Evolutionary conservation across 2,113 vertebrate species (phyloP).

Genomic region (Pachycephala philippinensis): DNA sequence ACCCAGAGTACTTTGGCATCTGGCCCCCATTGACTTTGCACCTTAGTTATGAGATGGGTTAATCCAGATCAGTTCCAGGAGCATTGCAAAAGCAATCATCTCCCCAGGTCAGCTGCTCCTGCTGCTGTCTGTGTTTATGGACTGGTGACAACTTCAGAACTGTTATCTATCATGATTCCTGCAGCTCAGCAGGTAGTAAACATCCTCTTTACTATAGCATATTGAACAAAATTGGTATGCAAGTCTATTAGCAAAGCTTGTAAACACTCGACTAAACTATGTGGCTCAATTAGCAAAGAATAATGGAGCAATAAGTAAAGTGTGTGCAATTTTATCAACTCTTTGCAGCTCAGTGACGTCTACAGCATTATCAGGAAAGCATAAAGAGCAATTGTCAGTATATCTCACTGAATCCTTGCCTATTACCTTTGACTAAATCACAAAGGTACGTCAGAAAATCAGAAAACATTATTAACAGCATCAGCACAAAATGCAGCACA

Average conservation of each 20-base stretch:
- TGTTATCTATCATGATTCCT: constrained; percentile 39
- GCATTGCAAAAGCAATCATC: not conserved
- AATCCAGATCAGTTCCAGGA: not conserved
- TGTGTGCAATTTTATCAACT: constrained; percentile 38
- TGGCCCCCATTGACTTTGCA: not conserved
- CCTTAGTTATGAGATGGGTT: not conserved
- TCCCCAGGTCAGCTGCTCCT: not conserved
- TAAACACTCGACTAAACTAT: constrained; percentile 54
- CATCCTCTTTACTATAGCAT: constrained; percentile 25
- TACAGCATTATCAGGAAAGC: not conserved
- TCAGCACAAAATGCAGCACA: not conserved
- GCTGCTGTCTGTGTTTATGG: not conserved
- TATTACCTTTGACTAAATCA: not conserved
- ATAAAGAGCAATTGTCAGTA: constrained; percentile 6
- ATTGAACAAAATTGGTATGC: constrained; percentile 21
- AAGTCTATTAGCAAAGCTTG: constrained; percentile 44
- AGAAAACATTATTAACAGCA: not conserved
- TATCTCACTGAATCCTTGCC: not conserved
- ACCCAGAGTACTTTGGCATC: not conserved
- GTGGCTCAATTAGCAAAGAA: constrained; percentile 58
- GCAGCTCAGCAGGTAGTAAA: constrained; percentile 41
- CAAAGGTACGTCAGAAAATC: not conserved
- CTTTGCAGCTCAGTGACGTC: not conserved
- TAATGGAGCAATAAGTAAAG: constrained; percentile 57
- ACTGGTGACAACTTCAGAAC: constrained; percentile 32